Evolutionary conservation across 2,797 vertebrate species (phyloP), one percentile per base, ranked within the genome.

Genomic region (Triplophysa yarkandensis): DNA sequence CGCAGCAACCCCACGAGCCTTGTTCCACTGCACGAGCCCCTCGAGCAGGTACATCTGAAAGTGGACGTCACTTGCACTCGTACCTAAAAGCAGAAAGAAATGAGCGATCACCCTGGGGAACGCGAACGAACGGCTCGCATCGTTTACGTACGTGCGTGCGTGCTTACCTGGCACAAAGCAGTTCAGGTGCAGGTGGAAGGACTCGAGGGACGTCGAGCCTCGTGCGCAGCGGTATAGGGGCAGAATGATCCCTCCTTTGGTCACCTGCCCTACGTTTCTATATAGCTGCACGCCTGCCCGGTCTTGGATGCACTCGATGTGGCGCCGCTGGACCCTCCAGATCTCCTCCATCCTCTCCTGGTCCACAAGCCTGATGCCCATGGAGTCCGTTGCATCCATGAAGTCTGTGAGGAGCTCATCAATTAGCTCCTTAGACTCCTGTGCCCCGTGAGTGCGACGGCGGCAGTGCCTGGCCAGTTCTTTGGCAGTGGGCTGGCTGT

Each of bases 161-260:
- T n/a, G n/a, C n/a, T n/a, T n/a, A 71, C 76, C 70, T 65, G 79
- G 71, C 6, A 78, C 43, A 5, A 76, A 80, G 10, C 13, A 19
- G 21, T 48, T 55, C 30, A 68, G 30, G 58, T 79, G 71, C 1
- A 79, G 50, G 71, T 69, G 71, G 25, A 74, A 62, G 4, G 64
- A 78, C 34, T 78, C 69, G 1, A 77, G 28, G 0, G 76, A 77
- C 1, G 64, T 74, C 16, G 71, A 80, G 5, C 72, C 68, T 10
- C 52, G 14, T 6, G 71, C 57, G 4, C 71, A 72, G 9, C 43
- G n/a, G 23, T 64, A 75, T 3, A 32, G 17, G 0, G 67, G 57
- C 3, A 82, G 69, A 23, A n/a, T 4, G 14, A 68, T 7, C 16
- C 43, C 43, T 8, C 32, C 32, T 34, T 34, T 34, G 6, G 32